Percentiles rank a stretch among this genome's conserved stretches.
phyloP scores from a whole-genome alignment of 2,888 invertebrate species.

The Choristoneura rosaceana region DNA sequence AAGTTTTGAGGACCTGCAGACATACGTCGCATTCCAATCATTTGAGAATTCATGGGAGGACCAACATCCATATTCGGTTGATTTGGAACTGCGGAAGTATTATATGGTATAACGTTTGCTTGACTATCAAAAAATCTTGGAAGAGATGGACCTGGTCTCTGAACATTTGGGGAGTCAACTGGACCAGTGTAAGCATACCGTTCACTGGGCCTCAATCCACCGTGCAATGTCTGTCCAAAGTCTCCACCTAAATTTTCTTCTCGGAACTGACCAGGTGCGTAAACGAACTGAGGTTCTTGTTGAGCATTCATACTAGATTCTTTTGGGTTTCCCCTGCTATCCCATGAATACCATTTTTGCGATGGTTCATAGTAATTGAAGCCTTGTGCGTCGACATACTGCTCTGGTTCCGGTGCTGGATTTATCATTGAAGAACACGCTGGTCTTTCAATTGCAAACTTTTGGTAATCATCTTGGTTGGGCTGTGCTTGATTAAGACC shows the following conservation, averaged over 20 bases:
- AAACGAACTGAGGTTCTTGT: background rate
- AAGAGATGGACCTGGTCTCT: background rate
- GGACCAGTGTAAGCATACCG: background rate
- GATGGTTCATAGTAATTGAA: slow-evolving; percentile 2
- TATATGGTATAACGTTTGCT: slow-evolving; percentile 3
- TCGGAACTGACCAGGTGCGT: background rate
- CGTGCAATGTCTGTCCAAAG: slow-evolving; percentile 6
- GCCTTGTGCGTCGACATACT: background rate
- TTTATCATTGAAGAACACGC: slow-evolving; percentile 30
- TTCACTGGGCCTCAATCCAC: background rate
- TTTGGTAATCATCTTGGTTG: background rate
- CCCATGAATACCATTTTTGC: slow-evolving; percentile 17
- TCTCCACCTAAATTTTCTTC: slow-evolving; percentile 7
- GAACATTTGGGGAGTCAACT: background rate
- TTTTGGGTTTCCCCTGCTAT: slow-evolving; percentile 2
- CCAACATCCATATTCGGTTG: background rate
- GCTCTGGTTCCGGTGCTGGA: background rate
- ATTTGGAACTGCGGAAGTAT: background rate
- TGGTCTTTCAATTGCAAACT: background rate
- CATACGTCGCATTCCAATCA: background rate
- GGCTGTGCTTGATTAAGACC: background rate
- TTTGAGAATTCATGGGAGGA: background rate
- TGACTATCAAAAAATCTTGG: slow-evolving; percentile 4
- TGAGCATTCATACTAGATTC: background rate
- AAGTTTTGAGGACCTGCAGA: slow-evolving; percentile 3